Evolutionary conservation across 1,140 invertebrate genomes (phyloP), one percentile per base, ranked within the genome.

Genomic region (Archivesica marissinica): DNA sequence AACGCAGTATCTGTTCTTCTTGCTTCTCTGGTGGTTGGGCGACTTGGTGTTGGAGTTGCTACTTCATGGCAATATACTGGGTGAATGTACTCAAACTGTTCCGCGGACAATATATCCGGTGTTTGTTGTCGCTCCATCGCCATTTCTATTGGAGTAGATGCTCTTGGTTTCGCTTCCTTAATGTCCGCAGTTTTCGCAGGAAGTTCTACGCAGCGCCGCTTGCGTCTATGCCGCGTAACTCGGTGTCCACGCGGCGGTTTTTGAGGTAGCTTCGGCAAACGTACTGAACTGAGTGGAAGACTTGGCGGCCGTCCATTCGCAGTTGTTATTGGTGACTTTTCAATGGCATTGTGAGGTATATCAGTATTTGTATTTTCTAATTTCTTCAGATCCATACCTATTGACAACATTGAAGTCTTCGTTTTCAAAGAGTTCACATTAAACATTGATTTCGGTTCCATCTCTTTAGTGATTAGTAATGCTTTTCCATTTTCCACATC

Each of bases 131-230:
- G 17, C 6, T 44, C 52, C 59, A 79, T 64, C 2, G 38, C 38
- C 50, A 79, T 41, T 64, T 79, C 77, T 44, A 79, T 61, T 47
- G 77, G 77, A 59, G 77, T 79, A 44, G 77, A 79, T 35, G 77
- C 44, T 33, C 38, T 28, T 13, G 77, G 38, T 25, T 50, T 64
- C 2, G 23, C 20, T 2, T 66, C 28, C 33, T 30, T 35, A n/a
- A 68, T 15, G 1, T 30, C 30, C 15, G 28, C 54, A 7, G 54
- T 30, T 25, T 70, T 39, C 25, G 50, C 68, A 7, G 9, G 44
- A 15, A 23, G 39, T 50, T 79, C 59, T 7, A 66, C 44, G 2
- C 59, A 41, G 2, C 77, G 56, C 6, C 59, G 59, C 38, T 64
- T 64, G 30, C 59, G 59, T 64, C 38, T 64, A 1, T 35, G 30